These are phyloP conservation scores for Scomber japonicus DNA, from an alignment of 2,113 vertebrate genomes.

Conservation along the genomic window DNA sequence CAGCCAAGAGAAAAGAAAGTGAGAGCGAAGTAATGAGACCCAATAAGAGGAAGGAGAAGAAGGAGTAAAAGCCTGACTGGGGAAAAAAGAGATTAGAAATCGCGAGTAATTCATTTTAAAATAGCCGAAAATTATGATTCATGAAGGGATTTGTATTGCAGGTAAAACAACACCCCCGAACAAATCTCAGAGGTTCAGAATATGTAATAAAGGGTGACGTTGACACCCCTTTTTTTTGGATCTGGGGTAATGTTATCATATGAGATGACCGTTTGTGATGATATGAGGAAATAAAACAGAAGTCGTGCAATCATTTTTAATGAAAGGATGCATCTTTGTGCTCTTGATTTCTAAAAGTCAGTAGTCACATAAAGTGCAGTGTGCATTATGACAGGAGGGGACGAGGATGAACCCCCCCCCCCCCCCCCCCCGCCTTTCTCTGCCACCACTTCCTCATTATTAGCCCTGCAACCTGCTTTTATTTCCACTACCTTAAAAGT, in stretches of 20 bases:
- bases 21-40: conserved; percentile 71
- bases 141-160: neutral
- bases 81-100: conserved; percentile 53
- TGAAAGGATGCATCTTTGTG: neutral
- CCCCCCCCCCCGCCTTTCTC: neutral
- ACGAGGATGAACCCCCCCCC: neutral
- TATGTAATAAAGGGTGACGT: neutral
- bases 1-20: conserved; percentile 73
- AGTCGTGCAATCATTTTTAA: neutral
- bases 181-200: neutral
- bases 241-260: neutral
- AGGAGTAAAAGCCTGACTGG: conserved; percentile 32
- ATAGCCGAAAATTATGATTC: conserved; percentile 21
- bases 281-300: neutral
- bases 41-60: conserved; percentile 44
- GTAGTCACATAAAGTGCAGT: neutral
- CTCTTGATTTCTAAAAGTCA: neutral
- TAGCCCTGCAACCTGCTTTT: conserved; percentile 47
- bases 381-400: neutral
- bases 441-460: conserved; percentile 26
- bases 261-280: neutral
- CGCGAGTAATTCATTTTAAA: conserved; percentile 38
- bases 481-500: conserved; percentile 42
- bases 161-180: conserved; percentile 14
- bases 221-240: neutral